A percentile compares a stretch with the other conserved stretches of the same genome.
These are phyloP conservation scores for Tringa solitaria DNA, from an alignment of 2,113 vertebrate genomes.

Conservation along the genomic window DNA sequence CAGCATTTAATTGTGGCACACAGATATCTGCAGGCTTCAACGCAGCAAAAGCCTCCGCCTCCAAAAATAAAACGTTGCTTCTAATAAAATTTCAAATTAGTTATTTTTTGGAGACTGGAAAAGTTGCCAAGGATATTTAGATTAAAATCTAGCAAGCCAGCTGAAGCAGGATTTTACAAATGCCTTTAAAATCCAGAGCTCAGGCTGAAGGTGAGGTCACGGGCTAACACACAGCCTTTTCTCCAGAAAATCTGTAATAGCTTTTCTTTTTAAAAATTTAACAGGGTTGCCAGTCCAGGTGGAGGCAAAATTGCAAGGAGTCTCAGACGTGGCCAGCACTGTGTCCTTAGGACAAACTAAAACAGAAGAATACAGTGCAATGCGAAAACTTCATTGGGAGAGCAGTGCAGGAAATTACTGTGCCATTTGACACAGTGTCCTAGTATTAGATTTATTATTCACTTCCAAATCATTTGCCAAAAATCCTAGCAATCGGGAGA, in stretches of 20 bases:
- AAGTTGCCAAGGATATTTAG: neutral
- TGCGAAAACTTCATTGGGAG: neutral
- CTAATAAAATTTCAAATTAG: neutral
- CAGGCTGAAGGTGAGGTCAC: neutral
- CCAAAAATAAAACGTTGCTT: neutral
- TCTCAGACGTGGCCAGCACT: neutral
- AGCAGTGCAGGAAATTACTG: neutral
- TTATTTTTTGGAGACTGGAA: neutral
- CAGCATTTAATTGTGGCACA: neutral
- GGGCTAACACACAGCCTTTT: neutral
- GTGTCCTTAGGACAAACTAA: neutral
- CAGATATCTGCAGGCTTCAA: neutral
- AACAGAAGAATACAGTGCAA: neutral
- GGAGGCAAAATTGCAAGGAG: neutral
- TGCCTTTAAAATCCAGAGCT: neutral
- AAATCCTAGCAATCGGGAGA: neutral
- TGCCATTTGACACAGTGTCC: neutral
- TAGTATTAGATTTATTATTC: neutral
- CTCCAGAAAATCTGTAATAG: neutral
- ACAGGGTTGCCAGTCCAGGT: neutral
- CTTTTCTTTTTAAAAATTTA: neutral
- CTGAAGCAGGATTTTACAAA: neutral
- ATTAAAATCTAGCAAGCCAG: rapidly evolving
- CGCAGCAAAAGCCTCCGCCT: neutral
- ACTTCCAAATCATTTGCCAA: neutral